Percentiles rank a stretch among this genome's conserved stretches.
Evolutionary conservation across 2,888 invertebrate species (phyloP).

Genomic region (Nineta flava): DNA sequence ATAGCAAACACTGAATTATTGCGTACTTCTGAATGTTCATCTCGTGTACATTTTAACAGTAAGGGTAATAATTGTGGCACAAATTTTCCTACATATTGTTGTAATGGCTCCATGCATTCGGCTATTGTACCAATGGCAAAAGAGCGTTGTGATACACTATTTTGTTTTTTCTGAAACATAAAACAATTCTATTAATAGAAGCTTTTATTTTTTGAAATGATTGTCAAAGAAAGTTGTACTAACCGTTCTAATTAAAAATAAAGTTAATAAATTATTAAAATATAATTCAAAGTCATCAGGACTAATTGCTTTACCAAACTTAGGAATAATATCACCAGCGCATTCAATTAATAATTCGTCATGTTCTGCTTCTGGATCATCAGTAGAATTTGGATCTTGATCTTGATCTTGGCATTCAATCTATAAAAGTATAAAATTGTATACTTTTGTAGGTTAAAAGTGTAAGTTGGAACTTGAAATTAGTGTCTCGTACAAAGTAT

Average conservation of each 20-base stretch:
- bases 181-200: slow-evolving; percentile 4
- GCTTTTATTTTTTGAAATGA: slow-evolving; percentile 5
- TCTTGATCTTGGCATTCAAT: slow-evolving; percentile 31
- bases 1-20: slow-evolving; percentile 63
- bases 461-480: too few relatives aligned
- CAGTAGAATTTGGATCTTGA: slow-evolving; percentile 27
- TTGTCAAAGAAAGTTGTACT: slow-evolving; percentile 14
- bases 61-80: slow-evolving; percentile 43
- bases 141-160: slow-evolving; percentile 47
- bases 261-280: slow-evolving; percentile 44
- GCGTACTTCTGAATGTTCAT: slow-evolving; percentile 51
- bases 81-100: slow-evolving; percentile 35
- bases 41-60: slow-evolving; percentile 41
- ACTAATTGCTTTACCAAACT: slow-evolving; percentile 45
- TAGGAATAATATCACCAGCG: slow-evolving; percentile 57
- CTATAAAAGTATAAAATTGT: too few relatives aligned
- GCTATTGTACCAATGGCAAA: slow-evolving; percentile 59
- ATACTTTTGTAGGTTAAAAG: not conserved
- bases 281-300: slow-evolving; percentile 50
- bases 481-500: too few relatives aligned
- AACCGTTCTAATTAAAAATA: slow-evolving; percentile 48
- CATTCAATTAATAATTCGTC: slow-evolving; percentile 57
- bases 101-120: slow-evolving; percentile 50
- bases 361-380: slow-evolving; percentile 47
- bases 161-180: slow-evolving; percentile 40